These are phyloP conservation scores for Incurvaria masculella DNA, from an alignment of 2,888 invertebrate species.

Conservation along the genomic window DNA sequence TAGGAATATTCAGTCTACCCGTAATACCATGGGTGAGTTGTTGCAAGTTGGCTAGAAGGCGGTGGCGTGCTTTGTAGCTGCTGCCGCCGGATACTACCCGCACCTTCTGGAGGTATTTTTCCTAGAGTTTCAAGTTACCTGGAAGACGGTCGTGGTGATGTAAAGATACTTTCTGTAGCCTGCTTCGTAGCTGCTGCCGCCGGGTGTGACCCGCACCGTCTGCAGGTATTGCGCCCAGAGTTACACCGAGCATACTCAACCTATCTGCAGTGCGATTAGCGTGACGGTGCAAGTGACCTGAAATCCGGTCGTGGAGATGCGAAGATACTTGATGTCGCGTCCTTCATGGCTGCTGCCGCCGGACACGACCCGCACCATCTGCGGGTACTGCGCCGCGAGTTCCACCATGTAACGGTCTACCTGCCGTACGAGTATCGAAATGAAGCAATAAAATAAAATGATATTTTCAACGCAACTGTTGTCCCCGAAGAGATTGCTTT, in stretches of 20 bases:
- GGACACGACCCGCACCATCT: constrained; percentile 27
- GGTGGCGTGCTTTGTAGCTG: no score
- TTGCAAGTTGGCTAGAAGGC: no score
- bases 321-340: constrained; percentile 53
- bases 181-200: constrained; percentile 56
- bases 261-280: no score
- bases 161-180: constrained; percentile 54
- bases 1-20: no score
- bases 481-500: background rate
- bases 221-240: constrained; percentile 28
- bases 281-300: no score
- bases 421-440: no score
- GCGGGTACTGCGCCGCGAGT: constrained; percentile 27
- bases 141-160: constrained; percentile 51
- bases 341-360: constrained; percentile 57
- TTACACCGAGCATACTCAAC: constrained; percentile 29
- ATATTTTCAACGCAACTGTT: background rate
- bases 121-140: no score
- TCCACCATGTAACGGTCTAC: constrained; percentile 32
- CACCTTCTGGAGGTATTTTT: no score
- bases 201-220: constrained; percentile 28
- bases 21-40: no score
- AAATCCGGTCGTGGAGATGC: constrained; percentile 52
- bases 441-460: constrained; percentile 14
- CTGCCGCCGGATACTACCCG: no score